Evolutionary conservation across 2,888 invertebrate genomes (phyloP).

Genomic region (Xylocampa areola): DNA sequence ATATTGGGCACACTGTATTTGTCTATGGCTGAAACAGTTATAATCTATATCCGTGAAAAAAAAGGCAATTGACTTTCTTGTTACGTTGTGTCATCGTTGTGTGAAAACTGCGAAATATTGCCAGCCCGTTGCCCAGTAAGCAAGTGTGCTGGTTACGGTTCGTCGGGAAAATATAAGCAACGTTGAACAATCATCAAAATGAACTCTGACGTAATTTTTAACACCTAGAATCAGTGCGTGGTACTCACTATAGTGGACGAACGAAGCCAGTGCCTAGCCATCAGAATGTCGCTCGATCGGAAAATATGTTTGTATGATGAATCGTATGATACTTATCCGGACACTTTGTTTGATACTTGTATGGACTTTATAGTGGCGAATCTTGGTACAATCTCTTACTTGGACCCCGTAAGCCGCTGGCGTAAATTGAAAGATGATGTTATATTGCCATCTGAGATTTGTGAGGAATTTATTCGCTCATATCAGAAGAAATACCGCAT

Average conservation of each 20-base stretch:
- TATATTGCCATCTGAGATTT: constrained; percentile 92
- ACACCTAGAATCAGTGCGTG: constrained; percentile 38
- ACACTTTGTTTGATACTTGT: constrained; percentile 91
- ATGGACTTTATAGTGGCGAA: constrained; percentile 91
- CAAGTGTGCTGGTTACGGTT: constrained; percentile 17
- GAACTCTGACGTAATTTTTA: constrained; percentile 26
- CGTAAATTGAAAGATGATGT: constrained; percentile 90
- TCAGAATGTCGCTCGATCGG: constrained; percentile 71
- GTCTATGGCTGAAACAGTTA: neutral
- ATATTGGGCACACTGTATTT: constrained; percentile 12
- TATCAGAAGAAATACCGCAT: constrained; percentile 89
- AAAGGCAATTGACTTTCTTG: constrained; percentile 49
- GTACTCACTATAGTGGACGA: constrained; percentile 61
- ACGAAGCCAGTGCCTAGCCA: constrained; percentile 41
- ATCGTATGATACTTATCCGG: constrained; percentile 85
- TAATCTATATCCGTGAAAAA: constrained; percentile 28
- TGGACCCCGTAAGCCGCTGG: constrained; percentile 82
- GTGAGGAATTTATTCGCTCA: constrained; percentile 91
- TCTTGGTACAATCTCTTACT: constrained; percentile 90
- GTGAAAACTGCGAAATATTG: constrained; percentile 53
- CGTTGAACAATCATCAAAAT: constrained; percentile 22
- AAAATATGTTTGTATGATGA: constrained; percentile 65
- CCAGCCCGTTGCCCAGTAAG: constrained; percentile 16
- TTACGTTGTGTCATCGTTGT: constrained; percentile 64
- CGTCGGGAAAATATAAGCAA: constrained; percentile 11